A percentile compares a stretch with the other conserved stretches of the same genome.
Evolutionary conservation across 2,113 vertebrate species (phyloP).

Genomic region (Jacana jacana): DNA sequence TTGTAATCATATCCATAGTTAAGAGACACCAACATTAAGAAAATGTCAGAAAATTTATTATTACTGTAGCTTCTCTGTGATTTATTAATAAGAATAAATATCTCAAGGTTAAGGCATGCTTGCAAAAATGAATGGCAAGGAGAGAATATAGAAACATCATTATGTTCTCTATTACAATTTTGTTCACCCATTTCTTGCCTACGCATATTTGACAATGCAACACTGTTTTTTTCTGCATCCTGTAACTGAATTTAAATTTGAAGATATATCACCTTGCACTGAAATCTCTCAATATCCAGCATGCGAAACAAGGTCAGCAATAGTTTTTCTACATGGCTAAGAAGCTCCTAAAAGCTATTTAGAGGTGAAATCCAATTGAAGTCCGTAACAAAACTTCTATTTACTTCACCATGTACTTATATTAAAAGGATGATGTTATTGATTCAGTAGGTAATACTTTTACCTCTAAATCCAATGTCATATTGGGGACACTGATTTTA

Average conservation of each 20-base stretch:
- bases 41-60: neutral
- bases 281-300: neutral
- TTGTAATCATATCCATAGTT: neutral
- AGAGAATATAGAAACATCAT: neutral
- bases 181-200: neutral
- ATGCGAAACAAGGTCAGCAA: neutral
- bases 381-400: neutral
- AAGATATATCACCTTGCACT: neutral
- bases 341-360: neutral
- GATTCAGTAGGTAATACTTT: neutral
- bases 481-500: neutral
- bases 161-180: neutral
- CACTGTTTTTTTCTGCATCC: neutral
- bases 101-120: neutral
- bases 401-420: neutral
- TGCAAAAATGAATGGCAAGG: neutral
- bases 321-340: neutral
- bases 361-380: neutral
- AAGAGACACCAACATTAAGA: neutral
- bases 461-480: neutral
- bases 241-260: neutral
- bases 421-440: neutral
- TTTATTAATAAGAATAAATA: neutral
- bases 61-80: neutral
- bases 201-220: neutral